Conservation (phyloP, 2,113 vertebrate genomes). For the Cygnus atratus region DNA sequence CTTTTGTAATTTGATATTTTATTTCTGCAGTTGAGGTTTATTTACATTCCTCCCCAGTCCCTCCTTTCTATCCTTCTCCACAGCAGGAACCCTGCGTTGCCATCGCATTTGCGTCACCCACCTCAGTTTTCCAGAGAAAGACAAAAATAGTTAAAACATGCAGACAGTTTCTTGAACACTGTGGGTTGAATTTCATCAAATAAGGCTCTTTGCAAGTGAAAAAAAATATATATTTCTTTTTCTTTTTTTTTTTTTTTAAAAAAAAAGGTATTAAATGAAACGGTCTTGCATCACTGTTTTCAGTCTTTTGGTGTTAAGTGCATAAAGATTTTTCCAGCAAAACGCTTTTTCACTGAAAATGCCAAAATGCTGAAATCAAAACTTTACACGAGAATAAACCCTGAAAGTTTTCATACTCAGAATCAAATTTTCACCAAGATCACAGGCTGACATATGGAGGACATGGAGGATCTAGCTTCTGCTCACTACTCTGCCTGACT, state of each 20-base stretch:
- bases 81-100: neutral
- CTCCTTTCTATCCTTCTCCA: neutral
- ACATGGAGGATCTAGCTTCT: neutral
- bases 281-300: slow-evolving; percentile 30
- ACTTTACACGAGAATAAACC: slow-evolving; percentile 13
- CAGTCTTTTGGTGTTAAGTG: neutral
- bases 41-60: neutral
- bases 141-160: slow-evolving; percentile 53
- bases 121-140: neutral
- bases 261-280: slow-evolving; percentile 42
- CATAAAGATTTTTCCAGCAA: slow-evolving; percentile 20
- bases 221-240: neutral
- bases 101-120: neutral
- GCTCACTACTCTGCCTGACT: neutral
- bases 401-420: slow-evolving; percentile 25
- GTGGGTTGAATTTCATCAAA: slow-evolving; percentile 32
- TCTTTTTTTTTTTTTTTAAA: neutral
- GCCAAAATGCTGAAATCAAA: neutral
- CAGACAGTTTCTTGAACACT: slow-evolving; percentile 52
- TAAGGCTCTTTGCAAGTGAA: neutral
- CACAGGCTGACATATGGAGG: slow-evolving; percentile 23
- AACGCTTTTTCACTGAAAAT: slow-evolving; percentile 3
- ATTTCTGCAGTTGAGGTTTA: neutral
- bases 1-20: neutral
- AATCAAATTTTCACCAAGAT: slow-evolving; percentile 2